phyloP scores from a whole-genome alignment of 2,888 invertebrate species.

The Acholoe squamosa region DNA sequence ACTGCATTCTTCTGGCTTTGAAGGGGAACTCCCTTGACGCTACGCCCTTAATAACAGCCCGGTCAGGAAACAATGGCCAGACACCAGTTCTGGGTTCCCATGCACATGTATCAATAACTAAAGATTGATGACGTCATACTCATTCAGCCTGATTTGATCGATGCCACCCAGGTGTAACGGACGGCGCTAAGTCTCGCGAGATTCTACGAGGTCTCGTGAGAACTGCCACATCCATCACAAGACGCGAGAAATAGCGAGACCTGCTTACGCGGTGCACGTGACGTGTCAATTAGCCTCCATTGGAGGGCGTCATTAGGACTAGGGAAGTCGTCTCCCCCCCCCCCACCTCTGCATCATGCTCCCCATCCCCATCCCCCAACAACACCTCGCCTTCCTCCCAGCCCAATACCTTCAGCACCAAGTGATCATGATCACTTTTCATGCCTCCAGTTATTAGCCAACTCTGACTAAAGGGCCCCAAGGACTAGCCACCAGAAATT shows the following conservation, averaged over 20 bases:
- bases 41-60: not conserved
- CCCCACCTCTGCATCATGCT: not conserved
- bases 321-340: not conserved
- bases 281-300: conserved; percentile 10
- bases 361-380: not conserved
- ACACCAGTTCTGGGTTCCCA: not conserved
- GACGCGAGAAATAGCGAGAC: not conserved
- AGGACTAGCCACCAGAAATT: not conserved
- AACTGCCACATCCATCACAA: conserved; percentile 9
- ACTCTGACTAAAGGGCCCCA: not conserved
- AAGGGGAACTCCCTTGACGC: not conserved
- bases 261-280: not conserved
- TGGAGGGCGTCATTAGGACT: not conserved
- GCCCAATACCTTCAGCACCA: not conserved
- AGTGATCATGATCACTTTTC: no score
- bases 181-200: not conserved
- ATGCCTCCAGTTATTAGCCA: not conserved
- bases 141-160: conserved; percentile 4
- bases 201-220: not conserved
- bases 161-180: not conserved
- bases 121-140: conserved; percentile 2
- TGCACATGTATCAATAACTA: not conserved
- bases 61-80: not conserved
- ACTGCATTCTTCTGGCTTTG: not conserved
- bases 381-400: not conserved